These are phyloP conservation scores for Corythornis leucogaster DNA, from an alignment of 2,797 vertebrate species.

Conservation along the genomic window DNA sequence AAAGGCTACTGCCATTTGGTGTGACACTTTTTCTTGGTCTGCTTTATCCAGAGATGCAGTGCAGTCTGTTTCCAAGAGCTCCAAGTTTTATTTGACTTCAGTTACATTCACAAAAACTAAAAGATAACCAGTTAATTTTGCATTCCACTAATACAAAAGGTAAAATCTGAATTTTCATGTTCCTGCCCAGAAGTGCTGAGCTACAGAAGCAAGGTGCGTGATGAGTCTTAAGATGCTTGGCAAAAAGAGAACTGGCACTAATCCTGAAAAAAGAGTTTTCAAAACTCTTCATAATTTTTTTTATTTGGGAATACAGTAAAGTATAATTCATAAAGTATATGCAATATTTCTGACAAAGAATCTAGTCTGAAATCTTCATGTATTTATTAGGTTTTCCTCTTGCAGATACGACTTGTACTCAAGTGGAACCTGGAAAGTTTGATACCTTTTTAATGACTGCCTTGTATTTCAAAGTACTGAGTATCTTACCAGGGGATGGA, in stretches of 20 bases:
- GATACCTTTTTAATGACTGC: not conserved
- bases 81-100: not conserved
- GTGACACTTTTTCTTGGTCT: not conserved
- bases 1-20: not conserved
- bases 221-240: not conserved
- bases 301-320: not conserved
- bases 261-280: not conserved
- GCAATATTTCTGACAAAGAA: not conserved
- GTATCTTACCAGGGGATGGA: not conserved
- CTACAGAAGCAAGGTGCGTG: not conserved
- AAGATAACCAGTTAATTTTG: not conserved
- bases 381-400: not conserved
- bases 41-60: not conserved
- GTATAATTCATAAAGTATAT: not conserved
- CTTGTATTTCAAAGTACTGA: not conserved
- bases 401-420: not conserved
- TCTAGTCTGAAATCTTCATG: not conserved
- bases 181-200: not conserved
- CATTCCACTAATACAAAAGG: not conserved
- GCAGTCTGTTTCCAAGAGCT: not conserved
- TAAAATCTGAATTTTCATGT: not conserved
- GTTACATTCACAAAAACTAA: not conserved
- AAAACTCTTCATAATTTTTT: not conserved
- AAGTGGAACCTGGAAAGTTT: not conserved
- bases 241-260: not conserved